Percentiles rank a stretch among this genome's conserved stretches.
Evolutionary conservation across 2,113 vertebrate species (phyloP).

Genomic region (Platycercus adscitus): DNA sequence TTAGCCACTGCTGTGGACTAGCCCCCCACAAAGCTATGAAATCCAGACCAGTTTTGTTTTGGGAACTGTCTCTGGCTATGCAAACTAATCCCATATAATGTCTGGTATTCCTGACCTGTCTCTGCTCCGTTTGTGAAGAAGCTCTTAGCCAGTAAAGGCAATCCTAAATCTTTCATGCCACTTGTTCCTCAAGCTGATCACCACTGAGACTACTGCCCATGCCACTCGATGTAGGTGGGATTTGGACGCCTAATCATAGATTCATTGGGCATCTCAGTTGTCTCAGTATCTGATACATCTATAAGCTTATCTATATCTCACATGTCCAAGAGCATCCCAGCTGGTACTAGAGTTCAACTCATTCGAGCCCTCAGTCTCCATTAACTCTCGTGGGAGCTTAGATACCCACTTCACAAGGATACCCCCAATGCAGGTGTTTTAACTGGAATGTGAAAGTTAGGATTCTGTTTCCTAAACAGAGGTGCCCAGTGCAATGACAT

Average conservation of each 20-base stretch:
- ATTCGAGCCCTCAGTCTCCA: rapidly evolving
- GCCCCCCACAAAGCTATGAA: rapidly evolving
- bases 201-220: neutral
- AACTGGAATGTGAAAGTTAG: neutral
- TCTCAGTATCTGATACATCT: neutral
- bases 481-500: neutral
- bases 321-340: neutral
- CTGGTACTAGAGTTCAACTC: neutral
- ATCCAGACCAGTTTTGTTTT: neutral
- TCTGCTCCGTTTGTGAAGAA: constrained; percentile 1
- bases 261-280: neutral
- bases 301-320: neutral
- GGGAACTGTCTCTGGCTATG: neutral
- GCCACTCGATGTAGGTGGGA: neutral
- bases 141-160: neutral
- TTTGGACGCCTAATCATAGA: neutral
- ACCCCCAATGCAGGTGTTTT: neutral
- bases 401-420: neutral
- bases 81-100: constrained; percentile 25
- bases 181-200: neutral
- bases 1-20: neutral
- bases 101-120: constrained; percentile 61
- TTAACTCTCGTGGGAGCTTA: neutral
- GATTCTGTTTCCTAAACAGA: neutral
- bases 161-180: neutral